A percentile compares a stretch with the other conserved stretches of the same genome.
Conservation (phyloP, 2,113 vertebrate species). For the Anarhynchus alexandrinus region DNA sequence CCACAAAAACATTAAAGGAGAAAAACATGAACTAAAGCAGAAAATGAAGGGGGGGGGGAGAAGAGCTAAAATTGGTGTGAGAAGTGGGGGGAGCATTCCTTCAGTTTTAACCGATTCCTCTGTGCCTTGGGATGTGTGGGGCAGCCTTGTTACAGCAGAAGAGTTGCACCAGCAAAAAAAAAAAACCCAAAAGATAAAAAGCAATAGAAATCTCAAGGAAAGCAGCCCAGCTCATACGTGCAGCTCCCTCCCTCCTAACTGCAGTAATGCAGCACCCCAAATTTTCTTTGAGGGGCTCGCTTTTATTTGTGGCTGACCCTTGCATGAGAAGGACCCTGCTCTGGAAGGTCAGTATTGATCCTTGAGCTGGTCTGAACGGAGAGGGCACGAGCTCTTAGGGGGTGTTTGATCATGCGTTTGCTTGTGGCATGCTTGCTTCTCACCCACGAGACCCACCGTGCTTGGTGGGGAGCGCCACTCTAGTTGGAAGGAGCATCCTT, state of each 20-base stretch:
- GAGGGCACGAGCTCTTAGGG: fast-evolving
- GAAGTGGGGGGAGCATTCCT: not conserved
- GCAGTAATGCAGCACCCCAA: not conserved
- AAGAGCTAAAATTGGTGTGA: not conserved
- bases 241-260: not conserved
- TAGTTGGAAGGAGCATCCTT: not conserved
- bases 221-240: not conserved
- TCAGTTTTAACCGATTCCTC: not conserved
- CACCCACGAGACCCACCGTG: fast-evolving
- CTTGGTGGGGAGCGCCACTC: fast-evolving
- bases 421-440: not conserved
- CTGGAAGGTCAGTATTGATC: not conserved
- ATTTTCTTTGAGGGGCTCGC: not conserved
- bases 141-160: not conserved
- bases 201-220: not conserved
- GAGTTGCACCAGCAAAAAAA: not conserved
- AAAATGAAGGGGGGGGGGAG: not conserved
- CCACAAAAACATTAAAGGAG: slow-evolving; percentile 35
- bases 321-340: not conserved
- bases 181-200: not conserved
- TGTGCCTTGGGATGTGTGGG: not conserved
- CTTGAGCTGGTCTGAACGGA: not conserved
- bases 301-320: not conserved
- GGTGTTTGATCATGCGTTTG: not conserved
- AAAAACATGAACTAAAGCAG: slow-evolving; percentile 25